Evolutionary conservation across 1,140 invertebrate species (phyloP).

Genomic region (Drosophila dunni): DNA sequence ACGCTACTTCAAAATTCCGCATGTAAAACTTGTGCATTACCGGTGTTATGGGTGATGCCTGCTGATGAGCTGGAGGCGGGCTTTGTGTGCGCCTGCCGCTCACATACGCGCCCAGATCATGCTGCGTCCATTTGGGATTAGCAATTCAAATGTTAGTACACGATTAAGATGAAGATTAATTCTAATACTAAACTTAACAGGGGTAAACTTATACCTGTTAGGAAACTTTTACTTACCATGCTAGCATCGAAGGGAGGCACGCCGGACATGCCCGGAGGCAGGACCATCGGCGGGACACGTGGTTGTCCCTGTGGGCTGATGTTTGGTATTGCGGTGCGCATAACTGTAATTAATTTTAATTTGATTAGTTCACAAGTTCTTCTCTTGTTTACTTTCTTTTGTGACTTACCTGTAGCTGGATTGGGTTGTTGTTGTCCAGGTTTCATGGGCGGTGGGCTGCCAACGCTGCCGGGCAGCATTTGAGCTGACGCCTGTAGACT

Average conservation of each 20-base stretch:
- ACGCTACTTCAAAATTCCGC: slow-evolving; percentile 75
- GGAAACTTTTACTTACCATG: slow-evolving; percentile 87
- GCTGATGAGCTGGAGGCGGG: slow-evolving; percentile 91
- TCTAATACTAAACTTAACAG: too few species aligned
- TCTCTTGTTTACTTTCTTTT: neutral
- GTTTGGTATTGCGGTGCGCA: slow-evolving; percentile 86
- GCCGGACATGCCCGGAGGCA: slow-evolving; percentile 86
- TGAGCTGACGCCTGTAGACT: slow-evolving; percentile 77
- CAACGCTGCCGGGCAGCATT: slow-evolving; percentile 86
- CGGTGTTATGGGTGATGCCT: slow-evolving; percentile 91
- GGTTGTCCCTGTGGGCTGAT: slow-evolving; percentile 88
- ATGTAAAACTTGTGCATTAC: slow-evolving; percentile 86
- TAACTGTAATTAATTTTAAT: slow-evolving; percentile 36
- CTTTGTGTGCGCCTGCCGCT: slow-evolving; percentile 86
- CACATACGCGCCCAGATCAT: slow-evolving; percentile 85
- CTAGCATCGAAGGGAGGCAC: slow-evolving; percentile 87
- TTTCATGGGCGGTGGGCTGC: slow-evolving; percentile 86
- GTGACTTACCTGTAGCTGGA: slow-evolving; percentile 57
- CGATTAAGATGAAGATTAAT: neutral
- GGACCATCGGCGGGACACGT: slow-evolving; percentile 84
- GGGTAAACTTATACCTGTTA: neutral
- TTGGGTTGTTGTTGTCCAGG: slow-evolving; percentile 69
- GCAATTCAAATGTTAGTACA: slow-evolving; percentile 41
- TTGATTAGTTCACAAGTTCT: slow-evolving; percentile 18
- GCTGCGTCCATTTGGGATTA: slow-evolving; percentile 82